phyloP scores from a whole-genome alignment of 2,113 vertebrate species.

The Salminus brasiliensis region DNA sequence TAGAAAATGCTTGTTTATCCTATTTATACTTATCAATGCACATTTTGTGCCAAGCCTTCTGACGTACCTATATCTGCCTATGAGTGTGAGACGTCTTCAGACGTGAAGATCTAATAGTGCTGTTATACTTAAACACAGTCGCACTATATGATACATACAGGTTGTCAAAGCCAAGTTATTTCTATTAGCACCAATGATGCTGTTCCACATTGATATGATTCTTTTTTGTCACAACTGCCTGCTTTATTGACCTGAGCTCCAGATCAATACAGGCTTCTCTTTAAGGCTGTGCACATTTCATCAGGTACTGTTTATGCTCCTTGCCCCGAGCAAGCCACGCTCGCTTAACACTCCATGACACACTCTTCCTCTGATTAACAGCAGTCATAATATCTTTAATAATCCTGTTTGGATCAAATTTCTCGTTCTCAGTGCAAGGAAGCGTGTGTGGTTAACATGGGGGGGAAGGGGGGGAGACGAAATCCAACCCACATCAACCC shows the following conservation, averaged over 20 bases:
- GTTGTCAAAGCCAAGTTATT: neutral
- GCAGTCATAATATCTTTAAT: slow-evolving; percentile 59
- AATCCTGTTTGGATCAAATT: slow-evolving; percentile 44
- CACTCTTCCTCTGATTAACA: slow-evolving; percentile 45
- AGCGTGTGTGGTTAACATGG: neutral
- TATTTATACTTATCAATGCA: no score
- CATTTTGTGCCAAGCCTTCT: no score
- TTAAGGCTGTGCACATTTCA: slow-evolving; percentile 17
- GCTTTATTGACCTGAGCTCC: slow-evolving; percentile 12
- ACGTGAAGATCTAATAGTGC: neutral
- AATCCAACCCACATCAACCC: slow-evolving; percentile 58
- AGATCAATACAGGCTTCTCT: slow-evolving; percentile 29
- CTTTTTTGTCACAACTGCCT: slow-evolving; percentile 21
- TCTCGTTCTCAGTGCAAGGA: slow-evolving; percentile 17
- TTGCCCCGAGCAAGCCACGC: slow-evolving; percentile 14
- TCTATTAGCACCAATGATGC: neutral
- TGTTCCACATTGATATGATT: neutral
- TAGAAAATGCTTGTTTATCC: neutral
- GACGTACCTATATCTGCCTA: neutral
- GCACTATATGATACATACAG: neutral
- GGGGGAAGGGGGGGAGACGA: slow-evolving; percentile 44
- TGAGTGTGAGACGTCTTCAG: neutral
- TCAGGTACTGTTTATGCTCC: neutral
- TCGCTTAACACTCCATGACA: slow-evolving; percentile 25
- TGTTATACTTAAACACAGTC: neutral